Conservation (phyloP, 2,888 invertebrate genomes). For the Anodontia alba region DNA sequence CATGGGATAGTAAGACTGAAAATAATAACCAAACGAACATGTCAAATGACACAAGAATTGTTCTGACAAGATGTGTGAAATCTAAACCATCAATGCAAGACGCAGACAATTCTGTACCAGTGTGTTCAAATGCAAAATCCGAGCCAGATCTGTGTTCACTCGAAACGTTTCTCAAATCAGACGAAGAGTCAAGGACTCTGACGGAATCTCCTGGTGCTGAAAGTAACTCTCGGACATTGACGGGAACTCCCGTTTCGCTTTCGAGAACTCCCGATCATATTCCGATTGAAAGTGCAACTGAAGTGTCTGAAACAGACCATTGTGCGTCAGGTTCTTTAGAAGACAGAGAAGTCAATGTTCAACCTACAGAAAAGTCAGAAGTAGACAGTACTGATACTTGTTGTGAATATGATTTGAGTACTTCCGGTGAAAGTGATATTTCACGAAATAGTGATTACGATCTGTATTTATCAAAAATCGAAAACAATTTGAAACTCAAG, state of each 20-base stretch:
- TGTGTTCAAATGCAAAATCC: constrained; percentile 39
- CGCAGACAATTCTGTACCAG: constrained; percentile 24
- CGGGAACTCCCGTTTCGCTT: constrained; percentile 56
- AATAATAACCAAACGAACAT: not conserved
- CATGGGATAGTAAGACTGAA: not conserved
- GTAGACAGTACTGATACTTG: constrained; percentile 21
- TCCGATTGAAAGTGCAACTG: not conserved
- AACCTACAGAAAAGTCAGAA: not conserved
- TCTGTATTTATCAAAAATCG: constrained; percentile 57
- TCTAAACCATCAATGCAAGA: constrained; percentile 43
- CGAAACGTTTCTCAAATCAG: constrained; percentile 38
- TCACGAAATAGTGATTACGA: constrained; percentile 55
- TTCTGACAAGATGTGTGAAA: constrained; percentile 59
- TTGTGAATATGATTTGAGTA: constrained; percentile 52
- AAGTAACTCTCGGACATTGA: constrained; percentile 54
- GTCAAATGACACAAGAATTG: constrained; percentile 50
- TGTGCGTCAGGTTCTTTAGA: not conserved
- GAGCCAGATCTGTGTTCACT: constrained; percentile 57
- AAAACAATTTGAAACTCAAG: constrained; percentile 55
- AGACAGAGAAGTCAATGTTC: not conserved
- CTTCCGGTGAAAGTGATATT: constrained; percentile 57
- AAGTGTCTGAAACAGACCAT: not conserved
- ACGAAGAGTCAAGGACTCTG: constrained; percentile 24
- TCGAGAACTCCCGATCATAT: constrained; percentile 37
- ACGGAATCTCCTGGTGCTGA: constrained; percentile 43